phyloP scores from a whole-genome alignment of 1,140 invertebrate species.

The Patella vulgata region DNA sequence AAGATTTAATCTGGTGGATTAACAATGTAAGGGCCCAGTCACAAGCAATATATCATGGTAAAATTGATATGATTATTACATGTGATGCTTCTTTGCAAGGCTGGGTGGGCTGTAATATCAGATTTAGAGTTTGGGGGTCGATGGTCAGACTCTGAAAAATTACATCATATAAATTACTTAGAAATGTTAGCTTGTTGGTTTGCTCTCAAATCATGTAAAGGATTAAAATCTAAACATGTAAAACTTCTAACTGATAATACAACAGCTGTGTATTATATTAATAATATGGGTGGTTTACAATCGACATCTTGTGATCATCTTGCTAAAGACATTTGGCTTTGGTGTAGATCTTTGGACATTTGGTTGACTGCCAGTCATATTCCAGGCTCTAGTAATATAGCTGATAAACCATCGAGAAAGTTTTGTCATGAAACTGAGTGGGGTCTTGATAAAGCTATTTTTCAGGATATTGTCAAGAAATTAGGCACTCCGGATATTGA shows the following conservation, averaged over 20 bases:
- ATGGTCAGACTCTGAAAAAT: too few species aligned
- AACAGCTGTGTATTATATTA: too few species aligned
- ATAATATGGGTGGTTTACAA: background rate
- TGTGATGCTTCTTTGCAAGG: too few species aligned
- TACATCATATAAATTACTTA: too few species aligned
- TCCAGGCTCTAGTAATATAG: conserved; percentile 14
- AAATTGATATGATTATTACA: too few species aligned
- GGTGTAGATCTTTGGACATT: conserved; percentile 8
- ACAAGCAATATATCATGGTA: too few species aligned
- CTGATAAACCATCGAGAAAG: conserved; percentile 12
- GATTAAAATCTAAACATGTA: conserved; percentile 4
- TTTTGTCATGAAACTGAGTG: conserved; percentile 27
- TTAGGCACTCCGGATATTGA: conserved; percentile 18
- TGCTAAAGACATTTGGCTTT: conserved; percentile 3
- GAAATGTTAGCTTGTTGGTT: background rate
- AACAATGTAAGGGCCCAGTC: too few species aligned
- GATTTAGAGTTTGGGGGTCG: too few species aligned
- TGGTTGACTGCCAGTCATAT: conserved; percentile 19
- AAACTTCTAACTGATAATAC: background rate
- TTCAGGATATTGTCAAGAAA: background rate
- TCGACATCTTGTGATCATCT: too few species aligned
- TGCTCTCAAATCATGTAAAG: background rate
- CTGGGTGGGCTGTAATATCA: too few species aligned
- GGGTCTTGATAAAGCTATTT: conserved; percentile 16
- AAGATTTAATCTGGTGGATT: too few species aligned